Conservation (phyloP, 37 sponge, comb jelly and placozoan genomes). For the Crambe crambe region DNA sequence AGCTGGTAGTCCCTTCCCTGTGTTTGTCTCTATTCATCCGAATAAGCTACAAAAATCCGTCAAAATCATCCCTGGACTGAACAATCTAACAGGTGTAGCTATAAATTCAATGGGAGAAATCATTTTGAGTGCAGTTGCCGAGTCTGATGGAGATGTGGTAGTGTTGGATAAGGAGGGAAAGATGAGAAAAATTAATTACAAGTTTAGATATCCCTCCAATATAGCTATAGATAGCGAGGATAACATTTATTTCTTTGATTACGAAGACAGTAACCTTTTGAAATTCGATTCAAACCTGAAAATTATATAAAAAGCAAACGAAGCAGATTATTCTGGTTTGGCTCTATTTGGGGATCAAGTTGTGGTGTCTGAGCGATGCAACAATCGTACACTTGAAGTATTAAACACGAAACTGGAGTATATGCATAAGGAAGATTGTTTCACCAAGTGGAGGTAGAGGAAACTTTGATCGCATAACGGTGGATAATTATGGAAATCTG, state of each 20-base stretch:
- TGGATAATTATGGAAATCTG: neutral
- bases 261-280: neutral
- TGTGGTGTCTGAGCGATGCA: constrained; percentile 26
- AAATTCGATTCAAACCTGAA: neutral
- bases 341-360: constrained; percentile 10
- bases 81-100: neutral
- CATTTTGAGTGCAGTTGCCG: neutral
- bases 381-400: neutral
- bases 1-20: too few relatives aligned
- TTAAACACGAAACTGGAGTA: constrained; percentile 1
- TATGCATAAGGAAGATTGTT: constrained; percentile 6
- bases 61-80: too few relatives aligned
- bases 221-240: constrained; percentile 31
- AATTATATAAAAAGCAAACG: neutral
- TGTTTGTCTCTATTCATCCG: too few relatives aligned
- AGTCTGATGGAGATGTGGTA: too few relatives aligned
- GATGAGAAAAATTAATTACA: constrained; percentile 1
- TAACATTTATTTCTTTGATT: constrained; percentile 25
- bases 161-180: too few relatives aligned
- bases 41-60: too few relatives aligned
- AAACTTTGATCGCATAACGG: neutral
- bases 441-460: too few relatives aligned
- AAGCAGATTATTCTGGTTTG: neutral
- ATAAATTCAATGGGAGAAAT: constrained; percentile 18
- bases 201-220: neutral